Base-by-base conservation (phyloP, 2,888 invertebrate species). In the Platycheirus rosarum region DNA sequence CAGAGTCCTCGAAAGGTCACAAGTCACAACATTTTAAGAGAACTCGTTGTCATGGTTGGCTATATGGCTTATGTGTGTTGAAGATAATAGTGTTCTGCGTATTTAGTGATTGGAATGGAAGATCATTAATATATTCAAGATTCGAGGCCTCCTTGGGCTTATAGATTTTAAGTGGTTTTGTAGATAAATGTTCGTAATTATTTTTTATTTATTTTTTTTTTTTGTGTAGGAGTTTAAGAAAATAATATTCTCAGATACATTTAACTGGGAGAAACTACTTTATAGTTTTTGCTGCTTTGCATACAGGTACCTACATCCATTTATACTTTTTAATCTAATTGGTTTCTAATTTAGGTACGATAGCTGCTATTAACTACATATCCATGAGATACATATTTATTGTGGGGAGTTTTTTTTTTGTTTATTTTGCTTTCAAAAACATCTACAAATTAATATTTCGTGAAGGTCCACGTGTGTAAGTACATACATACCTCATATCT, bases 1-100 rank as follows among this genome's bases (percentile, higher is more conserved):
- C 76, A 76, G 51, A 76, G 76, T 76, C 76, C 76, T 76, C 76
- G 48, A 76, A 63, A 76, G 76, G 76, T 76, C 76, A 76, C 32
- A 32, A 23, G 23, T 23, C 23, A 23, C 23, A 23, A 2, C 2
- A 4, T 32, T 37, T 20, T 32, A 14, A 51, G 49, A 40, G 32
- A 18, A 40, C 35, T 53, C 53, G 48, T 37, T n/a, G 46, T 13
- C 13, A 13, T 40, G 37, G 13, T 13, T n/a, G n/a, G n/a, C n/a
- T n/a, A n/a, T n/a, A 13, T 2, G 3, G n/a, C 4, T 37, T 2
- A 13, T 40, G 37, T 40, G 37, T 51, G 42, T 63, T 62, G 11
- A 26, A 46, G 44, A 29, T 53, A 29, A 68, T 20, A 16, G 4
- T 9, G 16, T 9, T 44, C 20, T 26, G 8, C 37, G 48, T 11